Evolutionary conservation across 2,888 invertebrate species (phyloP).

Genomic region (Lasioglossum marginatum): DNA sequence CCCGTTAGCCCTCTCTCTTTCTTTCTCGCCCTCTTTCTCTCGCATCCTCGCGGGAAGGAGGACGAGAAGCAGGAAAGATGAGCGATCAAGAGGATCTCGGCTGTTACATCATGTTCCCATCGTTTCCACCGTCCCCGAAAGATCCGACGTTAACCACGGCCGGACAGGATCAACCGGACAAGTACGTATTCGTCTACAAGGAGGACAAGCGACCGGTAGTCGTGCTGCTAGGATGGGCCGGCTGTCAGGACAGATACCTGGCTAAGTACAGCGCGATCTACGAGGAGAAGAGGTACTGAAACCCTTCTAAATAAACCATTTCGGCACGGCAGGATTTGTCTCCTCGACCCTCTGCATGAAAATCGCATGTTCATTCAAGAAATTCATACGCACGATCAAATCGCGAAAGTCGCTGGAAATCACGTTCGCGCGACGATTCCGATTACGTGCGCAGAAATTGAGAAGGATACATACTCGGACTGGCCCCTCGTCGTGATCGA

Average conservation of each 20-base stretch:
- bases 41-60: constrained; percentile 54
- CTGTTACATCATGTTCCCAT: constrained; percentile 88
- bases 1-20: not conserved
- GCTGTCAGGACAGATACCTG: constrained; percentile 91
- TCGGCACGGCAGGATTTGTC: not conserved
- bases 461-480: not conserved
- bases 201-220: constrained; percentile 89
- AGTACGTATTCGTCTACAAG: constrained; percentile 87
- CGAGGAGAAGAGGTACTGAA: constrained; percentile 88
- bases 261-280: constrained; percentile 92
- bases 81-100: constrained; percentile 85
- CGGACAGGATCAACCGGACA: constrained; percentile 80
- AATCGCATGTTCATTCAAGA: not conserved
- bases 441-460: not conserved
- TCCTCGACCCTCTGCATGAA: not conserved
- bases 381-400: not conserved
- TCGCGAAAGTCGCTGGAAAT: not conserved
- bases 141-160: constrained; percentile 61
- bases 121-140: constrained; percentile 83
- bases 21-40: constrained; percentile 39
- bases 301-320: not conserved
- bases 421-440: not conserved
- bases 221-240: constrained; percentile 92
- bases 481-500: not conserved
- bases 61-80: constrained; percentile 68